Conservation (phyloP, 2,888 invertebrate species). For the Ptychoptera albimana region DNA sequence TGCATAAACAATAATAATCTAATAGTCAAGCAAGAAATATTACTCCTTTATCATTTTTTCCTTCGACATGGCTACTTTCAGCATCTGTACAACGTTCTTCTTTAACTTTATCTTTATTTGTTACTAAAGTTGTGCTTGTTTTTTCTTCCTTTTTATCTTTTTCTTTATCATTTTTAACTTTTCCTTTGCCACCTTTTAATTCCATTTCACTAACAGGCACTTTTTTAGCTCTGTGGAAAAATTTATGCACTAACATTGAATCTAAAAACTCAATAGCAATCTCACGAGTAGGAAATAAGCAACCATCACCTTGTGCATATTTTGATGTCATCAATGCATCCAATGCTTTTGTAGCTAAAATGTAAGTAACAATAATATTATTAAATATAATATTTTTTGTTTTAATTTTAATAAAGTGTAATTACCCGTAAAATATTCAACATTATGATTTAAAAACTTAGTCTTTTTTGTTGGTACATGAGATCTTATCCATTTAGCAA, state of each 20-base stretch:
- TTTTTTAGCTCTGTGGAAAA: conserved; percentile 90
- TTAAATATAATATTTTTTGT: not conserved
- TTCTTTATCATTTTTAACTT: not conserved
- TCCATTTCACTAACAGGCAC: conserved; percentile 58
- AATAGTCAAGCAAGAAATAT: not conserved
- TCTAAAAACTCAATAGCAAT: conserved; percentile 69
- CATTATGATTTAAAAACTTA: conserved; percentile 89
- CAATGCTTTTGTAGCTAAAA: conserved; percentile 65
- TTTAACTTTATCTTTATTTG: conserved; percentile 26
- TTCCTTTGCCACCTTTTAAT: conserved; percentile 34
- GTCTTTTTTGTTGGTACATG: conserved; percentile 91
- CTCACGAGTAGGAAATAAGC: conserved; percentile 65
- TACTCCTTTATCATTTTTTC: conserved; percentile 27
- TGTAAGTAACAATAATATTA: conserved; percentile 4
- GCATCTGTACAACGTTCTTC: conserved; percentile 32
- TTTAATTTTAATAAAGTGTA: conserved; percentile 4
- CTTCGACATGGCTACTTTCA: conserved; percentile 38
- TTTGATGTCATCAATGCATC: conserved; percentile 83
- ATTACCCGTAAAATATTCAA: conserved; percentile 87
- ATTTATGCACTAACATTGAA: conserved; percentile 75
- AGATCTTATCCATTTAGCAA: conserved; percentile 88
- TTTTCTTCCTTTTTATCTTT: conserved; percentile 20
- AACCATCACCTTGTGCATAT: conserved; percentile 62
- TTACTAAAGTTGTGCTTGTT: conserved; percentile 22
- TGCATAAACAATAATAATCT: conserved; percentile 4